Evolutionary conservation across 2,888 invertebrate species (phyloP), one percentile per base, ranked within the genome.

Genomic region (Chalcis sispes): DNA sequence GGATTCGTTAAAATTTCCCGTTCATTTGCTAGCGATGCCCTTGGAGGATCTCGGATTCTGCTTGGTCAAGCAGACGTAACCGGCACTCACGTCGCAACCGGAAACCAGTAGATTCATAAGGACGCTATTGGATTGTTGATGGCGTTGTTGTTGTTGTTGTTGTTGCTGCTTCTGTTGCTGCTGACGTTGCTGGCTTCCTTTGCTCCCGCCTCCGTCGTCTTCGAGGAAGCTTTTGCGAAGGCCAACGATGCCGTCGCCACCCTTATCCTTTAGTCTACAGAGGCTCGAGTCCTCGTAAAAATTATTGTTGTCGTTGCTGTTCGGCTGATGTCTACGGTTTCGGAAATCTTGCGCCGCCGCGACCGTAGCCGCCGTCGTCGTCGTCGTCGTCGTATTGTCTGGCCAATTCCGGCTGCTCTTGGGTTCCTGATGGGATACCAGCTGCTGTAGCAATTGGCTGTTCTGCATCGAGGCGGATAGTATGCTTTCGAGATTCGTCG

Each of bases 101-200:
- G 95, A 96, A 90, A 98, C 95, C 91, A 98, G 92, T 83, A 98
- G 93, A 91, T 98, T 98, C 94, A 96, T 95, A 86, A 98, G 93
- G 87, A 98, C 97, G 89, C 95, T 95, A 82, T 93, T 93, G 72
- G 93, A 93, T 75, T 91, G 92, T 79, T 91, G 91, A 8, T 79
- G 79, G 87, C 90, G 89, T n/a, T 42, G 58, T n/a, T 32, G 88
- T 90, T n/a, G 36, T 15, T 32, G 46, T 40, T 15, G 48, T 36
- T 50, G 23, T 40, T 56, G 42, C 46, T 91, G 92, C 78, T 91
- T 91, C 25, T 46, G 75, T 61, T 8, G 75, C 23, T 32, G 48
- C n/a, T 2, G 42, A 8, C 18, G 52, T 25, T 3, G 27, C 4
- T 42, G 8, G 2, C 50, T 67, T n/a, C n/a, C n/a, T n/a, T n/a